Evolutionary conservation across 1,140 invertebrate species (phyloP), one percentile per base, ranked within the genome.

Genomic region (Bombus vancouverensis): DNA sequence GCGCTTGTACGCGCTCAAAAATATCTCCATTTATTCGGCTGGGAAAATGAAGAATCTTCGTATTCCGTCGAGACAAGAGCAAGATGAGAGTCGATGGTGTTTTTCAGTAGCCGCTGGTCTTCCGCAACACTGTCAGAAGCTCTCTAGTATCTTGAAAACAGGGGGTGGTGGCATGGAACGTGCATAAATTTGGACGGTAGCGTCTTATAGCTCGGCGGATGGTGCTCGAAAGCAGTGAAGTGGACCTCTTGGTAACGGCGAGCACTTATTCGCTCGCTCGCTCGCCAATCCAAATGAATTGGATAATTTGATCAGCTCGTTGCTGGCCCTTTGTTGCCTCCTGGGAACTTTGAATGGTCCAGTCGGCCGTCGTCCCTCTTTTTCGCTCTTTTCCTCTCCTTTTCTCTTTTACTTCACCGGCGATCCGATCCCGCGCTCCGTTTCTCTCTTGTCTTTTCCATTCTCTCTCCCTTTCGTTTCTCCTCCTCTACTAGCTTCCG

Each of bases 291-390:
- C 94, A 94, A 94, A 95, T 94, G 94, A 95, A 95, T 95, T 95
- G 94, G 93, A 95, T 95, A 95, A 95, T 95, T 95, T 95, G 93
- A 95, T 94, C 93, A 95, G 94, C 94, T 95, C 93, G 93, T 95
- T 95, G 94, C 93, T 94, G 94, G 94, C 93, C 94, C 93, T 95
- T 95, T 95, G 95, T 95, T 94, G 93, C 93, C 94, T 95, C 95
- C 95, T 95, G 95, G 94, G 95, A 95, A 95, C 95, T 93, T 92
- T 95, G 87, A 95, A 95, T 95, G 93, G 94, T 91, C 90, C 92
- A 90, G 92, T 94, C 93, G 92, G 92, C 92, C 93, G 92, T 92
- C 89, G 81, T 81, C 89, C 77, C 85, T 91, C 88, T 91, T 90
- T 89, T 81, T 92, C 89, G 80, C 81, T 88, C 88, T 90, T 80